These are phyloP conservation scores for Clarias batrachus DNA, from an alignment of 2,113 vertebrate genomes.

Conservation along the genomic window DNA sequence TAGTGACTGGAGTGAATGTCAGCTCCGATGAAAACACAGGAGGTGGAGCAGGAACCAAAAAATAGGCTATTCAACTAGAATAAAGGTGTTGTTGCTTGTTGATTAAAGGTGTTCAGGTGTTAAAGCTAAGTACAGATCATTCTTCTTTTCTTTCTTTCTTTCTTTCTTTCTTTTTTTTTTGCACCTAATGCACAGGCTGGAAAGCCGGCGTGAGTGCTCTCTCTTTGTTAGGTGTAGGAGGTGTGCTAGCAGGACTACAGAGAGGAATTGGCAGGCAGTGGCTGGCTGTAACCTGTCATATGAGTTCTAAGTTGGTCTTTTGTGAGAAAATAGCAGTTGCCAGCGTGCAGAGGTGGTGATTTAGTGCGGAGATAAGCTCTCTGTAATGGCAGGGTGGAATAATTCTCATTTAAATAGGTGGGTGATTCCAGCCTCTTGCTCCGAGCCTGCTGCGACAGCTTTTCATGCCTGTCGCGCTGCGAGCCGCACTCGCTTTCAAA, in stretches of 20 bases:
- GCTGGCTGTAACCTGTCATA: conserved; percentile 72
- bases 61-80: conserved; percentile 30
- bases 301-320: conserved; percentile 74
- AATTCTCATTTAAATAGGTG: conserved; percentile 79
- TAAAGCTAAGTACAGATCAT: conserved; percentile 24
- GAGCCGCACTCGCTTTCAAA: conserved; percentile 48
- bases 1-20: conserved; percentile 6
- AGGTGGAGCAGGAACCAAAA: conserved; percentile 21
- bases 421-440: conserved; percentile 68
- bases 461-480: conserved; percentile 49
- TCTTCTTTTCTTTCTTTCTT: neutral
- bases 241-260: conserved; percentile 55
- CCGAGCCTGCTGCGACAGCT: conserved; percentile 53
- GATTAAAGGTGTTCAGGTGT: conserved; percentile 18
- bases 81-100: conserved; percentile 7
- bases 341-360: conserved; percentile 82
- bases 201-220: conserved; percentile 36
- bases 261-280: conserved; percentile 64
- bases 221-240: conserved; percentile 53
- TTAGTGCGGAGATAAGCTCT: conserved; percentile 87
- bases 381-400: conserved; percentile 89
- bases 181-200: conserved; percentile 29
- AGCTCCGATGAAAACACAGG: conserved; percentile 14
- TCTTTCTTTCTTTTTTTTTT: neutral
- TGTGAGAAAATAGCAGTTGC: conserved; percentile 80